Base-by-base conservation (phyloP, 2,797 vertebrate species). In the Phoebastria nigripes region DNA sequence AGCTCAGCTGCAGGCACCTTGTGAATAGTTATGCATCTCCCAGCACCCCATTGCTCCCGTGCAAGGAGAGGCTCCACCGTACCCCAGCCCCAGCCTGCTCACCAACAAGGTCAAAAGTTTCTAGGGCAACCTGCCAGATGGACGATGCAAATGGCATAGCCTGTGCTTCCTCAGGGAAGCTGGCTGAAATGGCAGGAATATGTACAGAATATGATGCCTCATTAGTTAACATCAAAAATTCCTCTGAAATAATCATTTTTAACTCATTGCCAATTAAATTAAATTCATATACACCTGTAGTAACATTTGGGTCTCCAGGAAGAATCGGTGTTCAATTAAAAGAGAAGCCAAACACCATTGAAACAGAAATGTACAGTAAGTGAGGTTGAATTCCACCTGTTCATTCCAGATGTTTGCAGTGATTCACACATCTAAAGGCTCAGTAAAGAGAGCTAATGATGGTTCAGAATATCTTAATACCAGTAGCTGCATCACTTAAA, bases 341-440 rank as follows among this genome's bases (percentile, higher is more conserved):
- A 94, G 56, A 52, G 79, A 97, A 96, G 58, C 42, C 87, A 92
- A 96, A 91, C 81, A 76, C 92, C 90, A 95, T 92, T 91, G 95
- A 92, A 96, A 93, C 44, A 86, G 82, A 81, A 94, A 93, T 6
- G 49, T 56, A 47, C 49, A n/a, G 72, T 70, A 83, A 89, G 72
- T 87, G 72, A 16, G 2, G 92, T 58, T 93, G 87, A 88, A 92
- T 93, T 92, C 96, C 96, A 97, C 96, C 96, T 97, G 96, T 94
- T 97, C 96, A 5, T 87, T 96, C 96, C 96, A 97, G 96, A 97
- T 97, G 96, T 97, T 97, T 95, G 93, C 94, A 96, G 90, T 83
- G 87, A 89, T 94, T 95, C 94, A 47, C 33, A 94, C 92, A 96
- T 97, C 95, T 95, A 92, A 97, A 89, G 90, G 81, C 89, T 96